A percentile compares a stretch with the other conserved stretches of the same genome.
These are phyloP conservation scores for Cremastobaeus sp. DNA, from an alignment of 2,888 invertebrate species.

Conservation along the genomic window DNA sequence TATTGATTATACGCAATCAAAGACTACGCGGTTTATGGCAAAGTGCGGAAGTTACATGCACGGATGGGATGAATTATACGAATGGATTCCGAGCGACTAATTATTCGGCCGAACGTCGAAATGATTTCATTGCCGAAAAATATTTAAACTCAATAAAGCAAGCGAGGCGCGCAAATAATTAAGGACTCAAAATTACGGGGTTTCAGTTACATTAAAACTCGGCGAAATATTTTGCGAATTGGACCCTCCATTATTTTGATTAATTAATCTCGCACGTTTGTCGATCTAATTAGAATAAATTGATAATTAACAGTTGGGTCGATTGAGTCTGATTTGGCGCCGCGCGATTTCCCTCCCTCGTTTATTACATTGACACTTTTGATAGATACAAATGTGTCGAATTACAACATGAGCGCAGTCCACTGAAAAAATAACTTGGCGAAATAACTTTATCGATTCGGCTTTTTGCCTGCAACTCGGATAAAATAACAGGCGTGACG, in stretches of 20 bases:
- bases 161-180: too few species aligned
- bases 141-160: neutral
- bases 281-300: too few species aligned
- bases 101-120: conserved; percentile 24
- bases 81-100: conserved; percentile 19
- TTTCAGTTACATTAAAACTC: too few species aligned
- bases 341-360: too few species aligned
- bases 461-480: conserved; percentile 2
- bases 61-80: conserved; percentile 17
- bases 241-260: too few species aligned
- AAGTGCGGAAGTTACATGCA: conserved; percentile 36
- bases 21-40: conserved; percentile 42
- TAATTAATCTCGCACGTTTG: too few species aligned
- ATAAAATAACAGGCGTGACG: conserved; percentile 15
- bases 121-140: conserved; percentile 22
- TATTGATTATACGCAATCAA: conserved; percentile 49
- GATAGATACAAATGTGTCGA: neutral
- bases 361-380: too few species aligned
- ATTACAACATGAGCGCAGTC: neutral
- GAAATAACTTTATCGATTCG: conserved; percentile 17
- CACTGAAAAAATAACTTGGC: neutral
- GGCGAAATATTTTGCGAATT: too few species aligned
- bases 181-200: too few species aligned
- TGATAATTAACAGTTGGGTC: too few species aligned
- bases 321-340: too few species aligned